These are phyloP conservation scores for Phaetusa simplex DNA, from an alignment of 2,113 vertebrate genomes.

Conservation along the genomic window DNA sequence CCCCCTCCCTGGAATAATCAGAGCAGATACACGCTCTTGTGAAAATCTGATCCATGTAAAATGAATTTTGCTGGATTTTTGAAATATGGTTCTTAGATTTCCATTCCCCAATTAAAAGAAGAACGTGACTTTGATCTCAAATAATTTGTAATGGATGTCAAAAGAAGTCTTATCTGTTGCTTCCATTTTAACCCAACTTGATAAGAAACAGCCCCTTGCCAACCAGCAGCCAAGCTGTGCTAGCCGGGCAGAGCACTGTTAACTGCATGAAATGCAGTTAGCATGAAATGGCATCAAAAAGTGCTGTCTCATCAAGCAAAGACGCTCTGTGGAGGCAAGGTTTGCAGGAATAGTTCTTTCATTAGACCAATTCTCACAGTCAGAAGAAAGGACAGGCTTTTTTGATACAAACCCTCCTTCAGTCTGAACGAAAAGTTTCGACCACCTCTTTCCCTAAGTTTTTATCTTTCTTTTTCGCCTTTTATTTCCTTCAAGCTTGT, in stretches of 20 bases:
- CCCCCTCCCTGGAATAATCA: not conserved
- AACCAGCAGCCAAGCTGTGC: not conserved
- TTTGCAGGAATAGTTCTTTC: not conserved
- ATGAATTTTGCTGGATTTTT: slow-evolving; percentile 7
- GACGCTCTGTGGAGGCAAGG: not conserved
- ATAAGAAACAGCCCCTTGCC: not conserved
- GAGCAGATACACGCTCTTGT: not conserved
- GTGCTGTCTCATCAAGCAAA: slow-evolving; percentile 14
- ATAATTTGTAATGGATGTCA: not conserved
- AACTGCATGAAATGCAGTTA: not conserved
- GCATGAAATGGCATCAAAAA: slow-evolving; percentile 4
- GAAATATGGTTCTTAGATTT: not conserved
- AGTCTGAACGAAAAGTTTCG: not conserved
- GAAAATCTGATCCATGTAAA: slow-evolving; percentile 1
- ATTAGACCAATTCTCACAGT: not conserved
- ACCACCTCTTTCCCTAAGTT: not conserved
- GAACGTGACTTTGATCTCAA: slow-evolving; percentile 6
- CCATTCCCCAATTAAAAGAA: not conserved
- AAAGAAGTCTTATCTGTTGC: not conserved
- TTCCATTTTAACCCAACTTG: not conserved
- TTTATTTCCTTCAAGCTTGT: not conserved
- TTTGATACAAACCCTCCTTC: not conserved
- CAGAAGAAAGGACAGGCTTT: not conserved
- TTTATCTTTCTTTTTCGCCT: not conserved
- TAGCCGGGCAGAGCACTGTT: not conserved